Percentiles rank a stretch among this genome's conserved stretches.
Conservation (phyloP, 2,113 vertebrate species). For the Notothenia rossii region DNA sequence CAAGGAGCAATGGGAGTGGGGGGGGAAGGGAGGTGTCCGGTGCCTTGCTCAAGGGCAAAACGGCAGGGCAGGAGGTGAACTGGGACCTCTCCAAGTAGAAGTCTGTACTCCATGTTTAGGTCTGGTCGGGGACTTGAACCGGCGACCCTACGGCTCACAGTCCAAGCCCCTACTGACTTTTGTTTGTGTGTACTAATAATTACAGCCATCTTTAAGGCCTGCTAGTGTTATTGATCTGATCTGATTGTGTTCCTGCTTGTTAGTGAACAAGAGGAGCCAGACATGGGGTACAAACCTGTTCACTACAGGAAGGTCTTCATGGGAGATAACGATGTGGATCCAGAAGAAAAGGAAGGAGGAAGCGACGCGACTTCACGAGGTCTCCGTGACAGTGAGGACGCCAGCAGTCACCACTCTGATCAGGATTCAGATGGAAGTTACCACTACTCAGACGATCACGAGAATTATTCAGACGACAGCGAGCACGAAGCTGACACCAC, state of each 20-base stretch:
- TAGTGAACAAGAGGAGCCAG: constrained; percentile 58
- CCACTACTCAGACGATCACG: constrained; percentile 59
- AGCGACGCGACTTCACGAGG: not conserved
- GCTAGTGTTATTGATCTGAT: not conserved
- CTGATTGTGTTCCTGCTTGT: not conserved
- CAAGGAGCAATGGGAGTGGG: too few species aligned
- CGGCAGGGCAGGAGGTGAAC: too few species aligned
- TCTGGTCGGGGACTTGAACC: too few species aligned
- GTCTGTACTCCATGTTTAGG: too few species aligned
- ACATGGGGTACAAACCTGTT: constrained; percentile 29
- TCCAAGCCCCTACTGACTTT: too few species aligned
- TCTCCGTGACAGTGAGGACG: not conserved
- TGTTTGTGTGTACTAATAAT: not conserved
- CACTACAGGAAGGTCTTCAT: constrained; percentile 63
- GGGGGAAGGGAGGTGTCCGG: too few species aligned
- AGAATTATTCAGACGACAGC: constrained; percentile 59
- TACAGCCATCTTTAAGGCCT: too few species aligned
- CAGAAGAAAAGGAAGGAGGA: not conserved
- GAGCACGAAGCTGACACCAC: constrained; percentile 22
- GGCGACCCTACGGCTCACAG: too few species aligned
- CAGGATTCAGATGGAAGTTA: constrained; percentile 49
- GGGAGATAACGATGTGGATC: constrained; percentile 60
- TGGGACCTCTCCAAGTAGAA: too few species aligned
- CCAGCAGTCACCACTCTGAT: not conserved
- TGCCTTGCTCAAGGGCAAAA: too few species aligned